Base-by-base conservation (phyloP, 2,888 invertebrate species). In the Mimumesa dahlbomi region DNA sequence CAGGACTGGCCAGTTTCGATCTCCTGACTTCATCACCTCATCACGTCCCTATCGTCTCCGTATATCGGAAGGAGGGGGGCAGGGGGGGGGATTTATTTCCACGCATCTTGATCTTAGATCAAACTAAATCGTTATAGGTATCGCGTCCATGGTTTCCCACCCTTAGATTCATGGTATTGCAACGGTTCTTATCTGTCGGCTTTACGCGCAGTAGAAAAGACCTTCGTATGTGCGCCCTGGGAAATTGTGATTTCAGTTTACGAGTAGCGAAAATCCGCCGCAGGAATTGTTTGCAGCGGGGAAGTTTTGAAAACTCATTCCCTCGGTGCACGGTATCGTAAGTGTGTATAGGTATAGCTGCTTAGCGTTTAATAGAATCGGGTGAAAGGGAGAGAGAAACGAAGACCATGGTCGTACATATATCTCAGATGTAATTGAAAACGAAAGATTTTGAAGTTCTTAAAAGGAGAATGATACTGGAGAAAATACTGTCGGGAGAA, bases 1-100 rank as follows among this genome's bases (percentile, higher is more conserved):
- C 83, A 81, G 83, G 67, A 72, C 62, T 72, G 76, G 65, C 56
- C 77, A 75, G 56, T 67, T 64, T 54, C 65, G 56, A 59, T 76
- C 65, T 49, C 56, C 53, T 52, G 50, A 70, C 73, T 64, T 71
- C 76, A 64, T 74, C 82, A 65, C 63, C 64, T 70, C 67, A 58
- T 77, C 78, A 59, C 61, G 46, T 49, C 48, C 70, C 76, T 76
- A 77, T 81, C 72, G 52, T 43, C 31, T 53, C 65, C 54, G 42
- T 61, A 66, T 61, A 53, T 64, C 46, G n/a, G 9, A 2, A 9
- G 2, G 16, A 11, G 2, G 7, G 36, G 4, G 6, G 13, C 21
- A n/a, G 29, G 38, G 14, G 48, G 14, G 2, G 22, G 38, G 70
- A 54, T 53, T 64, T 64, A 54, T 65, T 53, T 54, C 22, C 14